Evolutionary conservation across 2,113 vertebrate species (phyloP).

Genomic region (Cavia porcellus): DNA sequence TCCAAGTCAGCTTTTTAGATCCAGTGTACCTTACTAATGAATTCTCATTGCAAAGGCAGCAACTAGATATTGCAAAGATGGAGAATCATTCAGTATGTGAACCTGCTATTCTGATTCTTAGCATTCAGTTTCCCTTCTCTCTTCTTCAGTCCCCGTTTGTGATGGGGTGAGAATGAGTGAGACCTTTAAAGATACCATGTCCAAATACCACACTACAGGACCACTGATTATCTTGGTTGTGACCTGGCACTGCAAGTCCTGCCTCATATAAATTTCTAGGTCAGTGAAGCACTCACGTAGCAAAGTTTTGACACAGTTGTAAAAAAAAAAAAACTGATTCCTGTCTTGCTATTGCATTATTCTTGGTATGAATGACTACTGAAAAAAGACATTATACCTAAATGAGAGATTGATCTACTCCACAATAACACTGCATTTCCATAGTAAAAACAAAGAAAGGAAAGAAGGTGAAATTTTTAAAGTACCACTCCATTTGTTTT

Average conservation of each 20-base stretch:
- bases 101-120: neutral
- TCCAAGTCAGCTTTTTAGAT: neutral
- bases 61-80: neutral
- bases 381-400: neutral
- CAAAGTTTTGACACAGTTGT: neutral
- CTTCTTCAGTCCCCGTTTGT: neutral
- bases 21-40: neutral
- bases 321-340: neutral
- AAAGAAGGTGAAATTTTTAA: neutral
- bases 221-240: neutral
- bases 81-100: neutral
- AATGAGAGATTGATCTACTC: neutral
- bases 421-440: constrained; percentile 16
- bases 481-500: neutral
- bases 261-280: neutral
- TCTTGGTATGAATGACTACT: neutral
- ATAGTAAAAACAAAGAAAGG: neutral
- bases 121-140: neutral
- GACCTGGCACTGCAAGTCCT: neutral
- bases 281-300: neutral
- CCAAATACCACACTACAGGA: neutral
- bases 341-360: neutral
- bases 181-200: neutral
- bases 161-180: neutral
- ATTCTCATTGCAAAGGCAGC: neutral